Evolutionary conservation across 2,888 invertebrate genomes (phyloP), one percentile per base, ranked within the genome.

Genomic region (Leptinotarsa peninsularis): DNA sequence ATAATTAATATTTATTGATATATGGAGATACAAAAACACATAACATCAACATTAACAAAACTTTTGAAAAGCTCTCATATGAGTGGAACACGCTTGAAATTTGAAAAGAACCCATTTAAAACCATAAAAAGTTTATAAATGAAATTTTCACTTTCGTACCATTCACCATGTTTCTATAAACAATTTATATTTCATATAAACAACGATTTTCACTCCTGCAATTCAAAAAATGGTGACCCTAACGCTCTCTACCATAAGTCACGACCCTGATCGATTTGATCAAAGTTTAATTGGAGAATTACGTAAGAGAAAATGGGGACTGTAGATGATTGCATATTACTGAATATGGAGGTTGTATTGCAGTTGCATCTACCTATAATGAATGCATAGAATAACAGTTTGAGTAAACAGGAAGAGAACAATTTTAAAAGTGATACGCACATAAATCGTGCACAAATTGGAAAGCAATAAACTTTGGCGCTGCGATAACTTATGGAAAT

Each of bases 311-410:
- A 68, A 68, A 68, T 54, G 54, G 33, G 67, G 14, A 67, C 67
- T 21, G 50, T 23, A 50, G 17, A 50, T 67, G 50, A 67, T 67
- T 67, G 54, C 23, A 50, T 68, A 52, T 56, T 56, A 56, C 69
- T 33, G 18, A 54, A 69, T 18, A 69, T 54, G 56, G 69, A 33
- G 33, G 56, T 27, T 15, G 52, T 49, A 71, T 71, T 71, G 71
- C 71, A 71, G 49, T 71, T 66, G 71, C 71, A 71, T 71, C 71
- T 17, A 71, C 15, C 33, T 15, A 66, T 43, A 18, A 68, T 23
- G 23, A 58, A 58, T 58, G 58, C 58, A 68, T 68, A 52, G 67
- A 23, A 68, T 52, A 52, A 68, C 54, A 52, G 54, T 68, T 23
- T 17, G 7, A 13, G 56, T n/a, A 43, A 17, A 14, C 69, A 33